Evolutionary conservation across 2,797 vertebrate genomes (phyloP).

Genomic region (Betta splendens): DNA sequence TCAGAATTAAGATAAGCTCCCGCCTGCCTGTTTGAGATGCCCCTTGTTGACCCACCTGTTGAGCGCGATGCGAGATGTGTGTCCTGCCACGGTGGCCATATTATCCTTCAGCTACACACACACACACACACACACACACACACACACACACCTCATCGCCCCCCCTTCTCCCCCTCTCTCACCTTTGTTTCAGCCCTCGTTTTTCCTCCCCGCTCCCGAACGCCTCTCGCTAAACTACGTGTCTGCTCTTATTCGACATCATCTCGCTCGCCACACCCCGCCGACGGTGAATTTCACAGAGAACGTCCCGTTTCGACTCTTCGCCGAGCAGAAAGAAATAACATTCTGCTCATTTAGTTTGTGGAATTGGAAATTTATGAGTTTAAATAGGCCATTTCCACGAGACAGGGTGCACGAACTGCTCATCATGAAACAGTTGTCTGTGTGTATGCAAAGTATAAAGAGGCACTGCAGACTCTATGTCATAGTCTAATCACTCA

Average conservation of each 20-base stretch:
- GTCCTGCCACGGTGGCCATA: conserved; percentile 47
- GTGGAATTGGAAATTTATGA: conserved; percentile 54
- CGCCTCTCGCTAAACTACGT: conserved; percentile 47
- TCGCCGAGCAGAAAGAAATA: conserved; percentile 60
- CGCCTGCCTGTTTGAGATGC: conserved; percentile 76
- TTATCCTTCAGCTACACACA: conserved; percentile 52
- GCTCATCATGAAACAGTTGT: conserved; percentile 12
- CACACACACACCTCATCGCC: conserved; percentile 30
- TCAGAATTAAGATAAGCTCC: conserved; percentile 86
- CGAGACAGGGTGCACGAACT: conserved; percentile 18
- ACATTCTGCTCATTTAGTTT: conserved; percentile 59
- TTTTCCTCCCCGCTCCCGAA: conserved; percentile 37
- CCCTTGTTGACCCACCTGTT: conserved; percentile 79
- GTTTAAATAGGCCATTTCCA: conserved; percentile 60
- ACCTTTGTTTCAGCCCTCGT: conserved; percentile 65
- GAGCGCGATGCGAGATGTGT: conserved; percentile 66
- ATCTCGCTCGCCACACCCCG: conserved; percentile 58
- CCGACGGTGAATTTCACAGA: conserved; percentile 59
- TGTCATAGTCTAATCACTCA: not conserved
- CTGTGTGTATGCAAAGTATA: not conserved
- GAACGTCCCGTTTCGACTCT: conserved; percentile 53
- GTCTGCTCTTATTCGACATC: conserved; percentile 65
- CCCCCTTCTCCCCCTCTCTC: conserved; percentile 45
- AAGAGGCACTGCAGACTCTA: not conserved
- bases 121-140: conserved; percentile 30